phyloP scores from a whole-genome alignment of 1,140 invertebrate genomes.

The Drosophila aff. region DNA sequence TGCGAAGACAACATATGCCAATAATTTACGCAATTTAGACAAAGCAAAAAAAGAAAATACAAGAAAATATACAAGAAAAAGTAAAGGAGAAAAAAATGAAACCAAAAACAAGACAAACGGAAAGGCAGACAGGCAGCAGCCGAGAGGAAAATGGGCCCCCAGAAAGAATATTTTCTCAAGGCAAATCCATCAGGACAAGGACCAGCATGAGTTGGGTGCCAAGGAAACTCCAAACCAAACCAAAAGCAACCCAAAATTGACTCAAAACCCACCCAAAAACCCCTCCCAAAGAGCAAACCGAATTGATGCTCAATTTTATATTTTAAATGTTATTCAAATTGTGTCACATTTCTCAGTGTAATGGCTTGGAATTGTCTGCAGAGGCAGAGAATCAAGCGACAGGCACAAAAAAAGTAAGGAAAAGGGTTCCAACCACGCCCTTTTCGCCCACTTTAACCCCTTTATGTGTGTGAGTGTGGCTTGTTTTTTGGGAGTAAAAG shows the following conservation, averaged over 20 bases:
- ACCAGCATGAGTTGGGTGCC: slow-evolving; percentile 10
- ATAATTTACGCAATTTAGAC: slow-evolving; percentile 81
- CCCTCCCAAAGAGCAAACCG: slow-evolving; percentile 13
- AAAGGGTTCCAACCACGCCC: slow-evolving; percentile 36
- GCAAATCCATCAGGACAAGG: slow-evolving; percentile 41
- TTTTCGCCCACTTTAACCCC: slow-evolving; percentile 6
- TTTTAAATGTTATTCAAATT: slow-evolving; percentile 84
- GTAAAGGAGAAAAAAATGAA: slow-evolving; percentile 26
- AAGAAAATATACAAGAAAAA: not conserved
- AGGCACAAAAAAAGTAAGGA: not conserved
- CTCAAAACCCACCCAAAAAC: not conserved
- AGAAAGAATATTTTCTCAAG: slow-evolving; percentile 16
- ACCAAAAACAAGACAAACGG: slow-evolving; percentile 27
- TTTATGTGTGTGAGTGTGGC: slow-evolving; percentile 27
- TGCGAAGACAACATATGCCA: slow-evolving; percentile 77
- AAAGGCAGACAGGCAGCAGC: slow-evolving; percentile 8
- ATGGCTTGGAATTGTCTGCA: slow-evolving; percentile 75
- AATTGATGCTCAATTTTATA: slow-evolving; percentile 81
- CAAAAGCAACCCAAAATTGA: not conserved
- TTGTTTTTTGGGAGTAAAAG: slow-evolving; percentile 10
- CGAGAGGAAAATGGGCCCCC: slow-evolving; percentile 6
- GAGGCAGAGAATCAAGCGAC: not conserved
- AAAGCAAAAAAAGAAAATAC: slow-evolving; percentile 28
- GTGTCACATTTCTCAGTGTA: slow-evolving; percentile 83
- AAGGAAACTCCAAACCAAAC: not conserved